A percentile compares a stretch with the other conserved stretches of the same genome.
Evolutionary conservation across 2,113 vertebrate species (phyloP).

Genomic region (Pseudorasbora parva): DNA sequence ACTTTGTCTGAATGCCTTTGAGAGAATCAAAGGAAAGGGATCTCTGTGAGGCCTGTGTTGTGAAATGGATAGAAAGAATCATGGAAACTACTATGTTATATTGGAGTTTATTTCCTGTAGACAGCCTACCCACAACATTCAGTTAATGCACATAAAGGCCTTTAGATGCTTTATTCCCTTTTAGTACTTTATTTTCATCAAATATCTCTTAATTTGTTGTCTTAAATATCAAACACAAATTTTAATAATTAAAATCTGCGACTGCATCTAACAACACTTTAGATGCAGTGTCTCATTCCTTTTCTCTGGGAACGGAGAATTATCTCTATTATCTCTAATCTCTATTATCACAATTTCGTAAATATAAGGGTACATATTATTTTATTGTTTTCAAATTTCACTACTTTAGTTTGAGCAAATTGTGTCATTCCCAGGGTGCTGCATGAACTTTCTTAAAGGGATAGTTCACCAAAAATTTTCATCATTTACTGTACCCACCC

Average conservation of each 20-base stretch:
- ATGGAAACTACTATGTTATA: neutral
- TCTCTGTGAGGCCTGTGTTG: neutral
- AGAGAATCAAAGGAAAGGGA: conserved; percentile 38
- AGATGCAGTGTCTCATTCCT: too few species aligned
- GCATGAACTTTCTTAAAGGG: neutral
- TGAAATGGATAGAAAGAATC: conserved; percentile 8
- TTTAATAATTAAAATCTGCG: neutral
- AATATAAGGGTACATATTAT: neutral
- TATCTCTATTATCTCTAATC: too few species aligned
- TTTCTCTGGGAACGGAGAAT: too few species aligned
- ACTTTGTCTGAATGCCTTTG: conserved; percentile 25
- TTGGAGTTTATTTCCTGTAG: neutral
- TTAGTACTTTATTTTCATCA: neutral
- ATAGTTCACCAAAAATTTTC: neutral
- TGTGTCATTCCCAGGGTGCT: neutral
- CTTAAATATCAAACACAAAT: neutral
- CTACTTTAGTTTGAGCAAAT: neutral
- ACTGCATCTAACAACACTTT: too few species aligned
- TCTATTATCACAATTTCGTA: neutral
- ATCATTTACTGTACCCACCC: neutral
- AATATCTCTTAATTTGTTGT: neutral
- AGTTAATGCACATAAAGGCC: neutral
- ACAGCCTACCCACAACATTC: neutral
- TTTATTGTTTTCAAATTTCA: neutral
- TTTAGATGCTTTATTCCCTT: neutral